Base-by-base conservation (phyloP, 2,113 vertebrate species). In the Arothron firmamentum region DNA sequence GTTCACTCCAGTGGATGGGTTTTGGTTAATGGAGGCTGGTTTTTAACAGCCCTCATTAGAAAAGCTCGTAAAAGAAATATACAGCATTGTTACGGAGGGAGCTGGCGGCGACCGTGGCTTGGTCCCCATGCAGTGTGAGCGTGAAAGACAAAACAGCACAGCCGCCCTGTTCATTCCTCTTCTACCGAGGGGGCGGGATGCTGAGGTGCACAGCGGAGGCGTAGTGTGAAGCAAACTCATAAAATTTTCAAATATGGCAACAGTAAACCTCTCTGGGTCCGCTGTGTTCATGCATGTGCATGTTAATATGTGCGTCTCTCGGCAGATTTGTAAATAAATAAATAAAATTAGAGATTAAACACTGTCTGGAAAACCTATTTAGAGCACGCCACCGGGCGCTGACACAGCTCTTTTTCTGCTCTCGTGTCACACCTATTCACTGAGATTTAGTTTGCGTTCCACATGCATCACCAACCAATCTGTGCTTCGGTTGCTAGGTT, bases 171-270 rank as follows among this genome's bases (percentile, higher is more conserved):
- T 15, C 21, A 71, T 65, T 47, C 31, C 20, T 56, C 71, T 75
- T 45, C 64, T 65, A 61, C 63, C 5, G 53, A 61, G 62, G 67
- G 75, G 75, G 59, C 59, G 46, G 52, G 65, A 67, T 61, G 64
- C 62, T 49, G 28, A 62, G 61, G 70, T 4, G 19, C 52, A 59
- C 47, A 43, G 65, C 4, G 12, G 45, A 19, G 45, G 69, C 15
- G 34, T 9, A 52, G 28, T 19, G 28, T 55, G 60, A 62, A 50
- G 71, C 31, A 0, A 64, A 59, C 73, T 89, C 79, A 87, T 88
- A 72, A 84, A 85, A 72, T 20, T 87, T 89, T 88, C 18, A 89
- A 67, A 79, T 49, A 70, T 74, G 70, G 79, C 81, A 84, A 82
- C 75, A 56, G 49, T 54, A 61, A 67, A 57, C 59, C 77, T 71